Evolutionary conservation across 1,140 invertebrate species (phyloP).

Genomic region (Sipha flava): DNA sequence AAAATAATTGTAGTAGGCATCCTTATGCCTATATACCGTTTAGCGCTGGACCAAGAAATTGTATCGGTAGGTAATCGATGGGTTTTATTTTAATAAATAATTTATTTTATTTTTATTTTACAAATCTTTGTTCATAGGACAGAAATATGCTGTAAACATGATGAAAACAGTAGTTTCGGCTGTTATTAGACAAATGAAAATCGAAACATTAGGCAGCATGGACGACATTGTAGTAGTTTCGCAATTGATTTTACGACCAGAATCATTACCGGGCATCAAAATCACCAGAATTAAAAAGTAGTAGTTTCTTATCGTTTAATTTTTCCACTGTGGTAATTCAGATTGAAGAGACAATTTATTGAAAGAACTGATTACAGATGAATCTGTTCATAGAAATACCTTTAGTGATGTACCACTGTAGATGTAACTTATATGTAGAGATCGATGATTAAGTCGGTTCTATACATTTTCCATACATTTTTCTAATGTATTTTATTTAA

Average conservation of each 20-base stretch:
- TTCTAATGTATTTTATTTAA: no score
- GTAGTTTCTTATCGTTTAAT: neutral
- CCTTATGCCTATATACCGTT: conserved; percentile 49
- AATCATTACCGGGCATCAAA: conserved; percentile 17
- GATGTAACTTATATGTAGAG: no score
- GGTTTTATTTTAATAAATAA: neutral
- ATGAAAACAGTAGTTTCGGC: conserved; percentile 29
- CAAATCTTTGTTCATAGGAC: conserved; percentile 44
- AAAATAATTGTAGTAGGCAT: conserved; percentile 44
- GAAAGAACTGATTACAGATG: no score
- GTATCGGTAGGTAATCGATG: conserved; percentile 44
- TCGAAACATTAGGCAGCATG: conserved; percentile 16
- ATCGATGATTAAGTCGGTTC: no score
- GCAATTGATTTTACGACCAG: conserved; percentile 20
- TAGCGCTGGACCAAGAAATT: conserved; percentile 49
- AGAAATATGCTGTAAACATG: conserved; percentile 6
- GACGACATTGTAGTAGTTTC: neutral
- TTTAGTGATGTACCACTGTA: no score
- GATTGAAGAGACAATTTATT: no score
- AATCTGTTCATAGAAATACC: no score
- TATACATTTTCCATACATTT: no score
- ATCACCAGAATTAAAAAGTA: neutral
- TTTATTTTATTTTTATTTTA: neutral
- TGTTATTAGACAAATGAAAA: conserved; percentile 11
- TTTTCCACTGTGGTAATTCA: no score